phyloP scores from a whole-genome alignment of 2,888 invertebrate genomes.

The Cenopis cana region DNA sequence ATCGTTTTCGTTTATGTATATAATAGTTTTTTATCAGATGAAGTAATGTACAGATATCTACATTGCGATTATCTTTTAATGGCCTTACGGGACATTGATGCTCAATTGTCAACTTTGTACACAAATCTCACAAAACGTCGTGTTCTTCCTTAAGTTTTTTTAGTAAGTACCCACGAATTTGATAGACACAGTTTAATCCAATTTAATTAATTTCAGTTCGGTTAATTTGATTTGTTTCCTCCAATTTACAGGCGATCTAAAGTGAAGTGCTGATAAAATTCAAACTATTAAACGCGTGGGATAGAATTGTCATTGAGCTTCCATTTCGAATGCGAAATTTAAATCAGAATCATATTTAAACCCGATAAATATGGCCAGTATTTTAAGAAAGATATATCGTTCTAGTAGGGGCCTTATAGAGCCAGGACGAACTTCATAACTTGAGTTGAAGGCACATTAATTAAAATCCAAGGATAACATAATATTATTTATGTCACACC shows the following conservation, averaged over 20 bases:
- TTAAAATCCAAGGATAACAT: conserved; percentile 30
- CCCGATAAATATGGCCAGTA: not conserved
- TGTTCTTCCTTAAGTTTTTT: not conserved
- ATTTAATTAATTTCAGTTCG: not conserved
- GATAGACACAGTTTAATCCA: not conserved
- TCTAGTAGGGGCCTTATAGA: not conserved
- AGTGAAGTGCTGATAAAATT: not conserved
- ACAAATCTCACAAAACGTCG: not conserved
- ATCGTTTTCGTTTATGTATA: conserved; percentile 23
- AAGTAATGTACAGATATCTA: not conserved
- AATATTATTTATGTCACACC: too few relatives aligned
- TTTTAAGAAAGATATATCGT: not conserved
- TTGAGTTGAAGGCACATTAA: conserved; percentile 5
- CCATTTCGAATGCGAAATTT: not conserved
- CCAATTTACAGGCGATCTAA: not conserved
- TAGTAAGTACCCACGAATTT: not conserved
- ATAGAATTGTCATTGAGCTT: not conserved
- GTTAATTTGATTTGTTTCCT: too few relatives aligned
- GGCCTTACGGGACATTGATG: not conserved
- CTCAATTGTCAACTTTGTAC: conserved; percentile 1
- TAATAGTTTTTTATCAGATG: conserved; percentile 24
- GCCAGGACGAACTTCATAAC: conserved; percentile 5
- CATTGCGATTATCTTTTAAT: conserved; percentile 8
- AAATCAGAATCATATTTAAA: not conserved
- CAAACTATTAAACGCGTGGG: too few relatives aligned